phyloP scores from a whole-genome alignment of 2,113 vertebrate genomes.

The Percina caprodes region DNA sequence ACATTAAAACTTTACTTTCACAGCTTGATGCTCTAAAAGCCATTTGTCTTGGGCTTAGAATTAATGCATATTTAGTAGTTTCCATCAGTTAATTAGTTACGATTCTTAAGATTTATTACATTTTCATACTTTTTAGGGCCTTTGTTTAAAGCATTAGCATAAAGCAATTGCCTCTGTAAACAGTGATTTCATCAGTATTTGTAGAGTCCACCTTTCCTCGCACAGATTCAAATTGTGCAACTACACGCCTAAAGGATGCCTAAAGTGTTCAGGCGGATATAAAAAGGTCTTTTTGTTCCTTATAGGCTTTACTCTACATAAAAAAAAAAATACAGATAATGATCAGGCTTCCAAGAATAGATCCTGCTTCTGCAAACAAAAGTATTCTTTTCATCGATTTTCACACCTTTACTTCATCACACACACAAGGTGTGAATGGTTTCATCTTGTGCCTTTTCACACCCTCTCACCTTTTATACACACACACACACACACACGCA shows the following conservation, averaged over 20 bases:
- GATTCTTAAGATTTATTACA: not conserved
- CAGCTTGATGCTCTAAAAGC: no score
- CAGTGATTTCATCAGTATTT: no score
- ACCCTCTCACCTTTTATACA: constrained; percentile 40
- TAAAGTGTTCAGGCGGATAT: not conserved
- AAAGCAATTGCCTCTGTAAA: no score
- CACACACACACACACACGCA: not conserved
- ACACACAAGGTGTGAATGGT: constrained; percentile 61
- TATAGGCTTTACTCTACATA: not conserved
- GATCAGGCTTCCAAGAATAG: not conserved
- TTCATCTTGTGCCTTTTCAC: constrained; percentile 54
- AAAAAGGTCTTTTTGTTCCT: not conserved
- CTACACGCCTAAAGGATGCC: not conserved
- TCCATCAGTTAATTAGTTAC: no score
- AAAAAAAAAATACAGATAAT: not conserved
- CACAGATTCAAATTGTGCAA: not conserved
- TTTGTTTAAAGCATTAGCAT: no score
- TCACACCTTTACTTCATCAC: not conserved
- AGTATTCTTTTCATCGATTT: no score
- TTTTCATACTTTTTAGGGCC: not conserved
- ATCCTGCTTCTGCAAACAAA: not conserved
- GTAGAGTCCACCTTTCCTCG: not conserved
- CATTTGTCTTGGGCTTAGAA: no score
- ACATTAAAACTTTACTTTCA: no score
- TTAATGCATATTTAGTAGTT: no score